A percentile compares a stretch with the other conserved stretches of the same genome.
Evolutionary conservation across 2,888 invertebrate species (phyloP).

Genomic region (Nudaria mundana): DNA sequence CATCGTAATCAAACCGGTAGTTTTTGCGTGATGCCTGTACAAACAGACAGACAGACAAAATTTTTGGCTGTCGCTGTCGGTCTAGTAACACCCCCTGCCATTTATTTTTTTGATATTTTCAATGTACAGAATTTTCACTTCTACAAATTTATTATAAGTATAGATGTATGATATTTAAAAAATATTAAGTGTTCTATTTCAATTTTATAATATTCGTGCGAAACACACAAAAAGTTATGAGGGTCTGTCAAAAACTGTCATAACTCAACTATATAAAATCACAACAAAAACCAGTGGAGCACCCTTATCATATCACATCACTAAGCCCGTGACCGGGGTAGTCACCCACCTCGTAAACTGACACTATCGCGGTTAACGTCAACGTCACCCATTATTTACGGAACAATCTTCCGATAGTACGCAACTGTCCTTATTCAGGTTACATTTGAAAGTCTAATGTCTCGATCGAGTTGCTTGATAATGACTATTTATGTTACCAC

Average conservation of each 20-base stretch:
- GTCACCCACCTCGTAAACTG: conserved; percentile 2
- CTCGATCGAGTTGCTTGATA: conserved; percentile 39
- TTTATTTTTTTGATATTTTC: no score
- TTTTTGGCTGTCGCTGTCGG: no score
- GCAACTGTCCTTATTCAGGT: conserved; percentile 16
- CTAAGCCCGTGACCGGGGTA: not conserved
- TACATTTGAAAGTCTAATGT: conserved; percentile 47
- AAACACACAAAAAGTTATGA: not conserved
- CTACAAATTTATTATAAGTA: no score
- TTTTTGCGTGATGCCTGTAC: no score
- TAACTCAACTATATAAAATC: not conserved
- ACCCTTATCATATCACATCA: not conserved
- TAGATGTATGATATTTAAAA: no score
- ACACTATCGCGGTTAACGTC: conserved; percentile 6
- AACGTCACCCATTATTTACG: conserved; percentile 3
- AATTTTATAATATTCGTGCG: not conserved
- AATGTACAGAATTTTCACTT: no score
- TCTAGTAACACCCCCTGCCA: no score
- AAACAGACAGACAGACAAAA: no score
- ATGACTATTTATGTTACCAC: conserved; percentile 41
- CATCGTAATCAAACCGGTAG: no score
- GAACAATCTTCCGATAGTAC: conserved; percentile 7
- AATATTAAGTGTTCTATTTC: no score
- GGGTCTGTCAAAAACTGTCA: not conserved
- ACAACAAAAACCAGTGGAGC: conserved; percentile 1